phyloP scores from a whole-genome alignment of 2,888 invertebrate genomes.

The Oxytorus armatus region DNA sequence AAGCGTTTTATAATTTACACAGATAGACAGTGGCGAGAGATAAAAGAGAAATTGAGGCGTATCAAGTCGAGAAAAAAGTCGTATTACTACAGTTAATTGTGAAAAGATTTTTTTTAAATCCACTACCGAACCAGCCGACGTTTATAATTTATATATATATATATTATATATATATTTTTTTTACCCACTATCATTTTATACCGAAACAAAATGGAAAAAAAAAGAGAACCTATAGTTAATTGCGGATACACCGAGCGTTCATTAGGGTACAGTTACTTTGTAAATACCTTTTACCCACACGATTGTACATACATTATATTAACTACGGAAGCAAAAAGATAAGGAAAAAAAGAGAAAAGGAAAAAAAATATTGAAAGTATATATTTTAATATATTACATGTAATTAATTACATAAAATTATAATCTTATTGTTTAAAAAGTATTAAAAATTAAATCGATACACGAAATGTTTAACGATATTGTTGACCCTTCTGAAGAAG shows the following conservation, averaged over 20 bases:
- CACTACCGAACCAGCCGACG: conserved; percentile 70
- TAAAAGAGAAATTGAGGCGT: conserved; percentile 59
- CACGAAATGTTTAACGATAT: conserved; percentile 83
- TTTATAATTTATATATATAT: conserved; percentile 75
- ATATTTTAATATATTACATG: conserved; percentile 84
- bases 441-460: conserved; percentile 75
- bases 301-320: conserved; percentile 80
- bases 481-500: conserved; percentile 81
- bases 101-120: conserved; percentile 67
- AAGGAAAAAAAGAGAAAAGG: conserved; percentile 26
- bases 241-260: conserved; percentile 73
- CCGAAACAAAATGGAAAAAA: conserved; percentile 40
- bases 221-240: conserved; percentile 65
- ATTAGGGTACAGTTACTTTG: conserved; percentile 81
- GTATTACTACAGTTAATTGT: conserved; percentile 76
- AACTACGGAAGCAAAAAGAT: conserved; percentile 58
- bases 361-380: conserved; percentile 82
- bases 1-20: conserved; percentile 54
- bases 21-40: conserved; percentile 51
- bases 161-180: conserved; percentile 35
- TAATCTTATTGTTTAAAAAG: conserved; percentile 82
- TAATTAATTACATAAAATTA: conserved; percentile 82
- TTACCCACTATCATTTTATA: conserved; percentile 63
- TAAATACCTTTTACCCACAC: conserved; percentile 78
- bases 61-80: conserved; percentile 70